Base-by-base conservation (phyloP, 1,140 invertebrate species). In the Trichonephila inaurata region DNA sequence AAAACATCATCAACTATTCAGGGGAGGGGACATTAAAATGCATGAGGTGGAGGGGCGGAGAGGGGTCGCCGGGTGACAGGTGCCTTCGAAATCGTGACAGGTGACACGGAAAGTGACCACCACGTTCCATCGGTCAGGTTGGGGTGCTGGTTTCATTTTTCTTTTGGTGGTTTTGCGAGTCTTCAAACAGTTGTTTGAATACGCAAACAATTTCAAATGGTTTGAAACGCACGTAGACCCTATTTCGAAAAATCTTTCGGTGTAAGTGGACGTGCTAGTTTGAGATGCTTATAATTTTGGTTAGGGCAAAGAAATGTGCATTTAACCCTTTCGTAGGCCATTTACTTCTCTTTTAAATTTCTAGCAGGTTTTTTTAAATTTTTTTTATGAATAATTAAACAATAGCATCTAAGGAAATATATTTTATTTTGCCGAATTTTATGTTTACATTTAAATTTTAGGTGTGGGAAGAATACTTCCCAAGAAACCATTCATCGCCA, bases 1-100 rank as follows among this genome's bases (percentile, higher is more conserved):
- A 87, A 92, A 92, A 92, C 91, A 77, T 92, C 91, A 92, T 92
- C 91, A 92, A 92, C 77, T 24, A 92, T 92, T 92, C 90, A 92
- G 44, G 62, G 44, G 24, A 64, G 81, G 77, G 82, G 33, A 12
- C 72, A 51, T 92, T 92, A 92, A 92, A 86, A 92, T 92, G 91
- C 64, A 92, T 92, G 91, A 87, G 83, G 19, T 62, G 18, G 44
- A 33, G 66, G 33, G 51, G 64, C 62, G 87, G 85, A n/a, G 33
- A 19, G 72, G 72, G 72, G 72, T 77, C 72, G 72, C 18, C 62
- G 28, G 72, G 72, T 77, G 72, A 77, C 72, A 77, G 72, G 72
- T 33, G 72, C 72, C 33, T 28, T 28, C 72, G 72, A 19, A 51
- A 77, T 77, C 72, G 72, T 77, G 72, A 77, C 72, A 77, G 72